A percentile compares a stretch with the other conserved stretches of the same genome.
phyloP scores from a whole-genome alignment of 2,113 vertebrate genomes.

The Rissa tridactyla region DNA sequence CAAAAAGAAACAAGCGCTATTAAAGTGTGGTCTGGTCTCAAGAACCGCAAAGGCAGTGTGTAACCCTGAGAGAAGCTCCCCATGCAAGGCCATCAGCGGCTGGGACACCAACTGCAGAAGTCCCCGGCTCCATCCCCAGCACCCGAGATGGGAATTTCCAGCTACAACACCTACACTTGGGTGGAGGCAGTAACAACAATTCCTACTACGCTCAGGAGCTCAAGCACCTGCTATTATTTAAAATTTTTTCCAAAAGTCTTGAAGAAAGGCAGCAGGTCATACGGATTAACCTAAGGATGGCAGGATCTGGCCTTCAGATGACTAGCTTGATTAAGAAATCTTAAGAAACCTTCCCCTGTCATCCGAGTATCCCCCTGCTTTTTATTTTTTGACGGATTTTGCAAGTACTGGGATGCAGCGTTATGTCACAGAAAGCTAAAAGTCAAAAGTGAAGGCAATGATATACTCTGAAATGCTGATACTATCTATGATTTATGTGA shows the following conservation, averaged over 20 bases:
- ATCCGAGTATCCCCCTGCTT: not conserved
- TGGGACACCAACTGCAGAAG: accelerated
- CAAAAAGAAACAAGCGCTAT: not conserved
- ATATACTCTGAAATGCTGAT: not conserved
- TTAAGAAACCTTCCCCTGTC: not conserved
- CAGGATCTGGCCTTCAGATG: not conserved
- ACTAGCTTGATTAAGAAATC: not conserved
- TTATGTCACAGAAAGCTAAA: not conserved
- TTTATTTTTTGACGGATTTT: not conserved
- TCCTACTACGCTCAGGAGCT: not conserved
- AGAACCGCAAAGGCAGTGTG: not conserved
- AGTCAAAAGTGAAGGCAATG: not conserved
- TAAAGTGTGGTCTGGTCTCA: not conserved
- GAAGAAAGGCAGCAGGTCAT: not conserved
- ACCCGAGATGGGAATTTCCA: not conserved
- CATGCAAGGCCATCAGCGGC: not conserved
- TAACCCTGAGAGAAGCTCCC: not conserved
- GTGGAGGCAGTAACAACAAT: not conserved
- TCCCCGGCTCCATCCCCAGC: not conserved
- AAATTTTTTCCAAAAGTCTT: not conserved
- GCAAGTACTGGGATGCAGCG: not conserved
- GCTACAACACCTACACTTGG: not conserved
- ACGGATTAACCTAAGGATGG: not conserved
- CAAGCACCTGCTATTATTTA: not conserved
- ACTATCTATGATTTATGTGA: not conserved